Percentiles rank a stretch among this genome's conserved stretches.
Conservation (phyloP, 2,888 invertebrate species). For the Nephrotoma appendiculata region DNA sequence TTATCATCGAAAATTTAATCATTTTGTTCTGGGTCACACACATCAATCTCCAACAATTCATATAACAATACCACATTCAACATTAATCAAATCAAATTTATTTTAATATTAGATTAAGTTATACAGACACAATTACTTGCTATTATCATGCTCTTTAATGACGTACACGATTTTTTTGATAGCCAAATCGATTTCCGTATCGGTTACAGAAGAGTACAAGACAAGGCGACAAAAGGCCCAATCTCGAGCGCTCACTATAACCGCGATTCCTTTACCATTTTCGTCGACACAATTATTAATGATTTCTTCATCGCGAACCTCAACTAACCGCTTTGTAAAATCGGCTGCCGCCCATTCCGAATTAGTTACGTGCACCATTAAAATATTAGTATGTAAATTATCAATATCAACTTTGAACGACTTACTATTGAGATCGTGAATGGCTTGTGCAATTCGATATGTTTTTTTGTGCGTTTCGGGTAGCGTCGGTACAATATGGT, state of each 20-base stretch:
- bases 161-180: conserved; percentile 57
- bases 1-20: neutral
- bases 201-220: conserved; percentile 53
- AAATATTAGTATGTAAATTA: conserved; percentile 57
- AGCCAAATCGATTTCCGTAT: conserved; percentile 48
- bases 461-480: conserved; percentile 61
- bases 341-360: conserved; percentile 38
- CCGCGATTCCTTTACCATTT: conserved; percentile 31
- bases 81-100: neutral
- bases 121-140: neutral
- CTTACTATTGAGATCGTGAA: conserved; percentile 43
- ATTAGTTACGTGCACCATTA: conserved; percentile 46
- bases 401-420: conserved; percentile 45
- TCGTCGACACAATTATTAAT: conserved; percentile 35
- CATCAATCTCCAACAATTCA: neutral
- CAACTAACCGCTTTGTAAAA: conserved; percentile 39
- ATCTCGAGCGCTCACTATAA: conserved; percentile 46
- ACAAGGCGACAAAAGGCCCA: conserved; percentile 49
- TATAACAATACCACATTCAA: neutral
- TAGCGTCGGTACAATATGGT: conserved; percentile 57
- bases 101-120: neutral
- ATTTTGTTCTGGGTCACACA: neutral
- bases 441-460: conserved; percentile 47
- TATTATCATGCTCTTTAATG: conserved; percentile 42
- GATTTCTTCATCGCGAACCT: conserved; percentile 33